phyloP scores from a whole-genome alignment of 2,113 vertebrate species.

The Machaerirhynchus nigripectus region DNA sequence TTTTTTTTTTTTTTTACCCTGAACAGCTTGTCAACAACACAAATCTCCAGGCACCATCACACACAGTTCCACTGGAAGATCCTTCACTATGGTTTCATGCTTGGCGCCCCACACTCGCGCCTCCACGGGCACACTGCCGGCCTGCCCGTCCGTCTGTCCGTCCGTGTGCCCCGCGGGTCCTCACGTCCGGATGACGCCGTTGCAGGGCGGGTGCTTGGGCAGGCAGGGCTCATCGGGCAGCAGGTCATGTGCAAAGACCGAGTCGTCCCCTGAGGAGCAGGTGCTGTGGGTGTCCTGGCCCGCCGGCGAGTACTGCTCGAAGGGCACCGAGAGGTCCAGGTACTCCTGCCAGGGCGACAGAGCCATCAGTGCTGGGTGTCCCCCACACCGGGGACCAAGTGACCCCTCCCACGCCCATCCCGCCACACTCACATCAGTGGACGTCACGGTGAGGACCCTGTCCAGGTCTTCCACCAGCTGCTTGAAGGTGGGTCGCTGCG shows the following conservation, averaged over 20 bases:
- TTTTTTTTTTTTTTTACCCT: neutral
- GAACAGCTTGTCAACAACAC: constrained; percentile 41
- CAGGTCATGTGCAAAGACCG: constrained; percentile 92
- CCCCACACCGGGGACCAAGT: fast-evolving
- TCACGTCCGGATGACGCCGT: constrained; percentile 82
- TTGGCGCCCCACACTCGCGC: neutral
- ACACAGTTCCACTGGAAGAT: constrained; percentile 30
- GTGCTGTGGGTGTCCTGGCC: constrained; percentile 95
- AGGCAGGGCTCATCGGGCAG: constrained; percentile 88
- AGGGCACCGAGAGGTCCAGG: constrained; percentile 93
- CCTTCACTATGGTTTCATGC: neutral
- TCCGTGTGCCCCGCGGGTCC: neutral
- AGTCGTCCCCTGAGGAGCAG: constrained; percentile 94
- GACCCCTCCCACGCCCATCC: neutral
- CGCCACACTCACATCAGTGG: constrained; percentile 84
- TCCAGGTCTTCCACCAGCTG: constrained; percentile 96
- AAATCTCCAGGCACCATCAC: constrained; percentile 16
- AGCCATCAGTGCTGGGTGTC: neutral
- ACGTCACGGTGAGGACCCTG: constrained; percentile 89
- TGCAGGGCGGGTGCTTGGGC: constrained; percentile 78
- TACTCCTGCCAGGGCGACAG: constrained; percentile 74
- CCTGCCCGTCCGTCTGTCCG: fast-evolving
- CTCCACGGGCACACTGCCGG: fast-evolving
- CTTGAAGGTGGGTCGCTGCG: constrained; percentile 95
- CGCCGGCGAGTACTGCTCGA: constrained; percentile 94